Percentiles rank a stretch among this genome's conserved stretches.
Evolutionary conservation across 2,888 invertebrate genomes (phyloP).

Genomic region (Resseliella maxima): DNA sequence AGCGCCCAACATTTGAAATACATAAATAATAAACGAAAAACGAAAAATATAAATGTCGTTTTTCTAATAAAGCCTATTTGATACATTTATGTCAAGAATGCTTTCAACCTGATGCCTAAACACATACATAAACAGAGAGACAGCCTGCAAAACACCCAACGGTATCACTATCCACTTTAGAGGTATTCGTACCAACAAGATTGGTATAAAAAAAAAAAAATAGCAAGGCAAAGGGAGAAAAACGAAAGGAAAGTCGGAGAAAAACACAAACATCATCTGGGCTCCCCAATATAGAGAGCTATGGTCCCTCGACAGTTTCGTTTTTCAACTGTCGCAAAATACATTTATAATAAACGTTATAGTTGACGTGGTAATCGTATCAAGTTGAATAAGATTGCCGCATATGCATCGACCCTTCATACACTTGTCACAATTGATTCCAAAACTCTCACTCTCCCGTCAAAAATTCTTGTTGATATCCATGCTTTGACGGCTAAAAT

Average conservation of each 20-base stretch:
- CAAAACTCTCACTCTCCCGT: background rate
- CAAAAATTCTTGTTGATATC: background rate
- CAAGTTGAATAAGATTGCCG: background rate
- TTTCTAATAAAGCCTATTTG: conserved; percentile 49
- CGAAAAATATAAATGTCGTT: conserved; percentile 55
- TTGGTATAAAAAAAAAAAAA: conserved; percentile 3
- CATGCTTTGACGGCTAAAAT: conserved; percentile 1
- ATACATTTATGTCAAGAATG: conserved; percentile 51
- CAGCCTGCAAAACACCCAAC: background rate
- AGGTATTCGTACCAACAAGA: background rate
- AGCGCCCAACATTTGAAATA: conserved; percentile 28
- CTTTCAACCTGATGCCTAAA: conserved; percentile 21
- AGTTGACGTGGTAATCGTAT: conserved; percentile 39
- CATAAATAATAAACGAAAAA: conserved; percentile 32
- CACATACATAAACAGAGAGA: background rate
- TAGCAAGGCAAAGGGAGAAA: background rate
- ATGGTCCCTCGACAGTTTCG: conserved; percentile 46
- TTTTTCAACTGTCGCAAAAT: conserved; percentile 52
- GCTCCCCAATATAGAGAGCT: background rate
- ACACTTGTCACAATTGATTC: conserved; percentile 32
- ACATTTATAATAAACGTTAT: conserved; percentile 55
- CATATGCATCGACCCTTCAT: conserved; percentile 31
- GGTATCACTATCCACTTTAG: conserved; percentile 5
- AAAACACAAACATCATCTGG: background rate
- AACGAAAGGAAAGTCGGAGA: background rate